phyloP scores from a whole-genome alignment of 1,140 invertebrate genomes.

The Eumaeus atala region DNA sequence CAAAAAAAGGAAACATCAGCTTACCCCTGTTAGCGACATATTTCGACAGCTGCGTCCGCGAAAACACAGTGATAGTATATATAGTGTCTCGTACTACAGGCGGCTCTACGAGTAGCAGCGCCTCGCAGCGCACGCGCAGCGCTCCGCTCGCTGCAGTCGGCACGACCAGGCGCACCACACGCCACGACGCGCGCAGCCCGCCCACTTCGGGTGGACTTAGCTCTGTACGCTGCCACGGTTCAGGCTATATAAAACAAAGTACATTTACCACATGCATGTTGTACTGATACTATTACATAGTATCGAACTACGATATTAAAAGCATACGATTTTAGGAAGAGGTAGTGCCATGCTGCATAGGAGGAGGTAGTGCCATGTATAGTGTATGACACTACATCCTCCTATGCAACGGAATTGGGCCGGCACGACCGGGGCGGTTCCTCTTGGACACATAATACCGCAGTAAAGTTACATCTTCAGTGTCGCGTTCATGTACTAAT shows the following conservation, averaged over 20 bases:
- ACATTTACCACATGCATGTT: constrained; percentile 16
- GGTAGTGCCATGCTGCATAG: too few relatives aligned
- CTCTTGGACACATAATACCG: too few relatives aligned
- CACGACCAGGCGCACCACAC: background rate
- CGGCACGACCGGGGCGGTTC: too few relatives aligned
- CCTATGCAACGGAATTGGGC: too few relatives aligned
- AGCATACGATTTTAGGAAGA: too few relatives aligned
- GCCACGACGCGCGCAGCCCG: background rate
- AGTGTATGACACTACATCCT: too few relatives aligned
- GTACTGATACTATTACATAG: too few relatives aligned
- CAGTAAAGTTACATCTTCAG: too few relatives aligned
- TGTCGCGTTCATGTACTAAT: too few relatives aligned
- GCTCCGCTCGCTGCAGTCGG: constrained; percentile 34
- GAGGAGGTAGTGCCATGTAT: too few relatives aligned
- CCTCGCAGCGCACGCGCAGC: constrained; percentile 46
- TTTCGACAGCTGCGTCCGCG: constrained; percentile 47
- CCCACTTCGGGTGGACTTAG: background rate
- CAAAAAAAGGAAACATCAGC: too few relatives aligned
- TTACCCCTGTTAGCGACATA: constrained; percentile 36
- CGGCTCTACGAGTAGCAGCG: constrained; percentile 40
- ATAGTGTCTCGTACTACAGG: constrained; percentile 40
- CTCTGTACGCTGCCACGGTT: background rate
- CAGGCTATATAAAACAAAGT: constrained; percentile 15
- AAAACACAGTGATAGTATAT: constrained; percentile 43
- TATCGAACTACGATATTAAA: too few relatives aligned